Percentiles rank a stretch among this genome's conserved stretches.
Evolutionary conservation across 1,140 invertebrate species (phyloP).

Genomic region (Trichogramma pretiosum): DNA sequence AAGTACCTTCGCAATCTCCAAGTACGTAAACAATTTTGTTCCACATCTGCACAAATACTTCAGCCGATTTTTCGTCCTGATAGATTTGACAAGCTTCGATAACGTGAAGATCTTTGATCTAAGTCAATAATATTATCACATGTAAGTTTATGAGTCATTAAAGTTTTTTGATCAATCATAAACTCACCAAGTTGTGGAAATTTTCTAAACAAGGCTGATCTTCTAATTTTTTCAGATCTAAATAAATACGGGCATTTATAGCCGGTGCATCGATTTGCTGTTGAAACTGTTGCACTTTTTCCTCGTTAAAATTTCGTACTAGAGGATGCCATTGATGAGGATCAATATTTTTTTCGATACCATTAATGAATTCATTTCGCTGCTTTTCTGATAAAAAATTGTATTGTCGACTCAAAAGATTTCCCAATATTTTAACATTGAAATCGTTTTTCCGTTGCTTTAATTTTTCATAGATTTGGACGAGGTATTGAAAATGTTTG

Average conservation of each 20-base stretch:
- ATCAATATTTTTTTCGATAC: slow-evolving; percentile 21
- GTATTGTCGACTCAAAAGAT: slow-evolving; percentile 31
- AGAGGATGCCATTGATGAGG: not conserved
- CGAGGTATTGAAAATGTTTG: slow-evolving; percentile 29
- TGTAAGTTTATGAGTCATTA: not conserved
- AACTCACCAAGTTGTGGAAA: slow-evolving; percentile 2
- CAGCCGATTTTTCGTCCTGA: slow-evolving; percentile 18
- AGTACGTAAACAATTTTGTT: slow-evolving; percentile 25
- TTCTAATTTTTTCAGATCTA: slow-evolving; percentile 11
- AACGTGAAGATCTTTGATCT: slow-evolving; percentile 23
- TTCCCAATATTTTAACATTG: slow-evolving; percentile 26
- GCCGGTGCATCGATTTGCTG: not conserved
- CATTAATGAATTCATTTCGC: slow-evolving; percentile 21
- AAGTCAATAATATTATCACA: not conserved
- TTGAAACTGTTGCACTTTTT: slow-evolving; percentile 3
- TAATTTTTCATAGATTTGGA: slow-evolving; percentile 26
- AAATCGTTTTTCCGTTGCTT: slow-evolving; percentile 21
- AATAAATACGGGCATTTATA: slow-evolving; percentile 10
- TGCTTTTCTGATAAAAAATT: slow-evolving; percentile 25
- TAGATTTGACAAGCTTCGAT: slow-evolving; percentile 15
- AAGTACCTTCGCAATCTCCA: slow-evolving; percentile 26
- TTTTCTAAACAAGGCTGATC: slow-evolving; percentile 5
- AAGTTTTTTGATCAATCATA: too few relatives aligned
- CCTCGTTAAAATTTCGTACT: not conserved
- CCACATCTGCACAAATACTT: slow-evolving; percentile 28